These are phyloP conservation scores for Tetragonula clypearis DNA, from an alignment of 1,140 invertebrate species.

Conservation along the genomic window DNA sequence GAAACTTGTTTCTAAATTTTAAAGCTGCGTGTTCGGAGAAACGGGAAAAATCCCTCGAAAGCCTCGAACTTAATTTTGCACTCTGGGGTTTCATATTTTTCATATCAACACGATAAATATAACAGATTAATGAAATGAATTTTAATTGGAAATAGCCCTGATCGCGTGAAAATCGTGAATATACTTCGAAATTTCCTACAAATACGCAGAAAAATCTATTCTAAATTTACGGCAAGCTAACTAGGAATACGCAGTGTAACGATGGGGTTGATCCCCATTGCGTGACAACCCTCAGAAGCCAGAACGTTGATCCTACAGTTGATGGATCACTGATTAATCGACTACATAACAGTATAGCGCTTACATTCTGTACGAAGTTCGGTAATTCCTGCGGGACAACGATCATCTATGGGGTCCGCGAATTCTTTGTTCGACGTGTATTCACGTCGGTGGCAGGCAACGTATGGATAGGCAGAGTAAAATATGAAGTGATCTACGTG, in stretches of 20 bases:
- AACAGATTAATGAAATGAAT: no score
- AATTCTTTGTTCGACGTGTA: constrained; percentile 25
- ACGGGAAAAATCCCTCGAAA: no score
- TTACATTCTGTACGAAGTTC: neutral
- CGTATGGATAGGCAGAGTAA: constrained; percentile 9
- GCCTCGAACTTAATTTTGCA: no score
- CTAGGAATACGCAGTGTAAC: no score
- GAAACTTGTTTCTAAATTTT: no score
- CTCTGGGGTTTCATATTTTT: no score
- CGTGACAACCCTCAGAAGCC: neutral
- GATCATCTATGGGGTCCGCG: neutral
- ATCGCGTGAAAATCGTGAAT: no score
- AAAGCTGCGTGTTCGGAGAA: no score
- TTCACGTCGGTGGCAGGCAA: neutral
- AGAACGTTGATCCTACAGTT: neutral
- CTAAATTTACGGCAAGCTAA: neutral
- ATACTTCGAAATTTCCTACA: no score
- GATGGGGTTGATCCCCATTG: neutral
- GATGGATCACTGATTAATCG: constrained; percentile 28
- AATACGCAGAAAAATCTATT: neutral
- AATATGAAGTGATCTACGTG: constrained; percentile 21
- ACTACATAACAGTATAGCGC: neutral
- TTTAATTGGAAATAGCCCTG: no score
- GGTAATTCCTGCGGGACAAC: constrained; percentile 18
- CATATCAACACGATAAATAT: no score